These are phyloP conservation scores for Morus bassanus DNA, from an alignment of 2,797 vertebrate species.

Conservation along the genomic window DNA sequence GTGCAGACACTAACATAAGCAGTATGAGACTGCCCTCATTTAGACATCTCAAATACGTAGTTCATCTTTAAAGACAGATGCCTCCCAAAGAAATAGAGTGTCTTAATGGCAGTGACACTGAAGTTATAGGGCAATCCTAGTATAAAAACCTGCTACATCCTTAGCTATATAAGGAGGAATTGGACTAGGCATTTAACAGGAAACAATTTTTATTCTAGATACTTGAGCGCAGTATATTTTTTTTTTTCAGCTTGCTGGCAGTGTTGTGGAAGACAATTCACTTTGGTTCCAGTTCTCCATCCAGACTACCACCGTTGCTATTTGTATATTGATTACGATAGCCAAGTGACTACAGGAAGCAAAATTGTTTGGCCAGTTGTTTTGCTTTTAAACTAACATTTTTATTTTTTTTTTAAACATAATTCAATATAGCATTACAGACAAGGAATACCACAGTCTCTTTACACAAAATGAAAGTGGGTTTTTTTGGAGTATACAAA, in stretches of 20 bases:
- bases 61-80: not conserved
- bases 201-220: not conserved
- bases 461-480: not conserved
- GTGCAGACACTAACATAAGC: not conserved
- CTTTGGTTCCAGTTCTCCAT: not conserved
- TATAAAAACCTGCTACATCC: not conserved
- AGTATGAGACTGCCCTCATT: not conserved
- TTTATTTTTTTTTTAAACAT: conserved; percentile 7
- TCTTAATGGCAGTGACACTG: not conserved
- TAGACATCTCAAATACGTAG: not conserved
- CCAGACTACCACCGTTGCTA: not conserved
- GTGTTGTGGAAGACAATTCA: not conserved
- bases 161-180: not conserved
- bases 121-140: not conserved
- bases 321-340: not conserved
- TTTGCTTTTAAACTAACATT: not conserved
- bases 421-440: not conserved
- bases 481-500: not conserved
- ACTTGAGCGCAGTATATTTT: not conserved
- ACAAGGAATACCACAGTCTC: not conserved
- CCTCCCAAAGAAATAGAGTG: not conserved
- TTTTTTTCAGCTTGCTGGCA: not conserved
- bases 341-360: not conserved
- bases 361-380: not conserved
- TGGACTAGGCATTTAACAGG: not conserved